Base-by-base conservation (phyloP, 2,113 vertebrate species). In the Pavo muticus region DNA sequence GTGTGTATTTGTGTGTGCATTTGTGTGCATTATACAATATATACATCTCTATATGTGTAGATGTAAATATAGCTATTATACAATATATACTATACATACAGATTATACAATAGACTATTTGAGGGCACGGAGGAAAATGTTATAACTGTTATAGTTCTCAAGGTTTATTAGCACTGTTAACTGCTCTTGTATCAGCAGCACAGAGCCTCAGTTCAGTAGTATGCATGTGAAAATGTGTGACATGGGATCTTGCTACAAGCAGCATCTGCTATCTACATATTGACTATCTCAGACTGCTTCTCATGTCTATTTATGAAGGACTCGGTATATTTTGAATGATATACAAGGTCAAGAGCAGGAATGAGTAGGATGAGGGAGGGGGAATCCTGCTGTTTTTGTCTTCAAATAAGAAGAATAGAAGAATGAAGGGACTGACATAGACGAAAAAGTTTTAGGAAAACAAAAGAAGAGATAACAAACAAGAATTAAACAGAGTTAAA, bases 391-490 rank as follows among this genome's bases (percentile, higher is more conserved):
- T 91, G 76, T 17, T 76, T 85, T 91, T 84, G 35, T 84, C 72
- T 93, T 94, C 83, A 96, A 56, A 95, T n/a, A 86, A 23, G 9
- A 86, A 71, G 7, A 88, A 10, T n/a, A 85, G 60, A n/a, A 60
- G 42, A 94, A 32, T 73, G 42, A 90, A 73, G 60, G 40, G 60
- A 81, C 13, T 83, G 47, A 90, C 81, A 92, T 42, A 6, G 27
- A 47, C 74, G 13, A 77, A 14, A 65, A 80, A 64, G 42, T 35
- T 48, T 93, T 80, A 80, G n/a, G 30, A 76, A 96, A 65, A 81
- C 64, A 83, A 63, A 88, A 86, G 59, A 81, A 69, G 37, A 91
- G 19, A 16, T 88, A 95, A 52, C 23, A 93, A 75, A 10, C 21
- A 70, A 77, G 86, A 71, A 56, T 32, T 86, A 93, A 91, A 86